A percentile compares a stretch with the other conserved stretches of the same genome.
Conservation (phyloP, 2,888 invertebrate genomes). For the Odontocolon sp. region DNA sequence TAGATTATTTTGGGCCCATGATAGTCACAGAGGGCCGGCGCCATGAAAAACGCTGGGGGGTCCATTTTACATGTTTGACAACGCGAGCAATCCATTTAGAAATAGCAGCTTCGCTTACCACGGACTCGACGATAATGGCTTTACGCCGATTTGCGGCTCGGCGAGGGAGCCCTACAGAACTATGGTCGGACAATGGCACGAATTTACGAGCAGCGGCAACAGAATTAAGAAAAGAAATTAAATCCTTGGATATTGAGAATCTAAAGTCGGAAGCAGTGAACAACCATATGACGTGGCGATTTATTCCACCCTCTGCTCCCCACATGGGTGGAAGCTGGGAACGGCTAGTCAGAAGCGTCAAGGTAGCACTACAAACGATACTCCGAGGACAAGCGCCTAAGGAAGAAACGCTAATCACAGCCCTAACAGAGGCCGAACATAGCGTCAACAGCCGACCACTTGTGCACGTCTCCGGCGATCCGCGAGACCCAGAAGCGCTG, state of each 20-base stretch:
- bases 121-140: constrained; percentile 47
- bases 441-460: constrained; percentile 66
- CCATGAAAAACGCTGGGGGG: too few relatives aligned
- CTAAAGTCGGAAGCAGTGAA: not conserved
- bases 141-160: constrained; percentile 51
- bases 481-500: constrained; percentile 65
- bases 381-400: constrained; percentile 54
- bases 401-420: constrained; percentile 61
- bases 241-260: not conserved
- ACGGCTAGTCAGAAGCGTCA: constrained; percentile 58
- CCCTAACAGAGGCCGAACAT: constrained; percentile 58
- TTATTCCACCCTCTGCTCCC: constrained; percentile 62
- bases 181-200: constrained; percentile 58
- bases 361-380: constrained; percentile 50
- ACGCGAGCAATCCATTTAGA: too few relatives aligned
- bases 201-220: constrained; percentile 53
- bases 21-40: too few relatives aligned
- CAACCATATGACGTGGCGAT: constrained; percentile 57
- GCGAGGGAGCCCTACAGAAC: constrained; percentile 39
- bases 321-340: constrained; percentile 66
- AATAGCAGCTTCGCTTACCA: too few relatives aligned
- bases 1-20: not conserved
- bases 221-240: constrained; percentile 39
- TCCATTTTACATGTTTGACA: too few relatives aligned
- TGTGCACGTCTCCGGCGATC: constrained; percentile 65